phyloP scores from a whole-genome alignment of 2,797 vertebrate species.

The Adelosebastes latens region DNA sequence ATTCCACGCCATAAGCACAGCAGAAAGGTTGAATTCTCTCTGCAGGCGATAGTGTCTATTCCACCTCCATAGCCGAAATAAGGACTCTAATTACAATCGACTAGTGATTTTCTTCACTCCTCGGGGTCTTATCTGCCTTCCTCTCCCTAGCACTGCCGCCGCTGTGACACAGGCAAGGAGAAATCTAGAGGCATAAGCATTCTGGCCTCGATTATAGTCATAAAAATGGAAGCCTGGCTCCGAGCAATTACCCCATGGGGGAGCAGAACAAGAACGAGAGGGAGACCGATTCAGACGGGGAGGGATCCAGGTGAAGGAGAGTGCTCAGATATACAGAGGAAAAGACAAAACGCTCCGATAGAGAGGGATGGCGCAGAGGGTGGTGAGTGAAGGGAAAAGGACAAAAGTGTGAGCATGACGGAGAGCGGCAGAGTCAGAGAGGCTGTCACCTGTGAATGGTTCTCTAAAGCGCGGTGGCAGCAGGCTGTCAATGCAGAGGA shows the following conservation, averaged over 20 bases:
- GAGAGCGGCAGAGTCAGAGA: slow-evolving; percentile 51
- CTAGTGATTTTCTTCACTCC: slow-evolving; percentile 72
- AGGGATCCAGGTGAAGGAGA: slow-evolving; percentile 74
- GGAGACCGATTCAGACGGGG: slow-evolving; percentile 45
- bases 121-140: slow-evolving; percentile 69
- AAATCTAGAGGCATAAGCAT: slow-evolving; percentile 76
- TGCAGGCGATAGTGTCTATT: slow-evolving; percentile 41
- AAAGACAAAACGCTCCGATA: slow-evolving; percentile 53
- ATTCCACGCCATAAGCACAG: slow-evolving; percentile 35
- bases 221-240: slow-evolving; percentile 79
- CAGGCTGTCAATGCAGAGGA: slow-evolving; percentile 52
- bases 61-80: slow-evolving; percentile 65
- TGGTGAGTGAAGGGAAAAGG: slow-evolving; percentile 40
- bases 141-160: slow-evolving; percentile 47
- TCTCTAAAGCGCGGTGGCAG: slow-evolving; percentile 59
- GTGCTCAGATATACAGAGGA: slow-evolving; percentile 47
- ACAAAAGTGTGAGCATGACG: slow-evolving; percentile 58
- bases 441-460: slow-evolving; percentile 65
- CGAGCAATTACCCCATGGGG: slow-evolving; percentile 73
- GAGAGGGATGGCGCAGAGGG: slow-evolving; percentile 1
- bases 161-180: slow-evolving; percentile 71
- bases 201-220: slow-evolving; percentile 79
- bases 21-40: slow-evolving; percentile 60
- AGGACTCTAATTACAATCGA: slow-evolving; percentile 78
- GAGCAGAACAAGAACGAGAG: slow-evolving; percentile 45